Evolutionary conservation across 2,113 vertebrate genomes (phyloP).

Genomic region (Riparia riparia): DNA sequence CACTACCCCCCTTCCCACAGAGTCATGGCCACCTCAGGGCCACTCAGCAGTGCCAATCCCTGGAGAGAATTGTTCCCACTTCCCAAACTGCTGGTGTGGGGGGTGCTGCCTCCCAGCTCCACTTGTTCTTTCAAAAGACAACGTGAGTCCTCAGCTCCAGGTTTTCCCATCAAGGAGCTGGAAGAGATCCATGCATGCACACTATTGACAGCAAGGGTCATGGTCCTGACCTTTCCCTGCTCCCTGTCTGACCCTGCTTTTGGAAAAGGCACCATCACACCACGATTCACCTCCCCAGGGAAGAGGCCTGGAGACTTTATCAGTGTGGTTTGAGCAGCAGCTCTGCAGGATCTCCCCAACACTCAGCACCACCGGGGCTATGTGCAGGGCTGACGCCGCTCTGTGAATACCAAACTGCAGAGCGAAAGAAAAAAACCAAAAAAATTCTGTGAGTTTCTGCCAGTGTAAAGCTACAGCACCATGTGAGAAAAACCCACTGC

Average conservation of each 20-base stretch:
- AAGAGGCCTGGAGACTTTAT: not conserved
- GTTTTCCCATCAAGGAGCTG: not conserved
- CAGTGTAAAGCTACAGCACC: not conserved
- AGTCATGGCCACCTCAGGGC: rapidly evolving
- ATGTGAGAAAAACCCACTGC: not conserved
- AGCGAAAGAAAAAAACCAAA: not conserved
- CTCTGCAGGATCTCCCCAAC: not conserved
- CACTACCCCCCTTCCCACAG: not conserved
- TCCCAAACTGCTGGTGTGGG: not conserved
- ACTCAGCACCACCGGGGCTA: not conserved
- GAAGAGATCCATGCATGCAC: not conserved
- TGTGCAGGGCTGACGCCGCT: rapidly evolving
- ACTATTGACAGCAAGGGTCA: not conserved
- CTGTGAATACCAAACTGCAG: not conserved
- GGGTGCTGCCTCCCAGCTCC: not conserved
- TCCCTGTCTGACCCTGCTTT: not conserved
- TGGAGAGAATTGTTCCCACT: not conserved
- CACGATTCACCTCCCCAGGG: not conserved
- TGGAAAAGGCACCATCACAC: not conserved
- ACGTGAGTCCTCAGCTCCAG: not conserved
- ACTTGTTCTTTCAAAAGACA: not conserved
- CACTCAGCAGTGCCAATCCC: not conserved
- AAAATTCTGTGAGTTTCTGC: not conserved
- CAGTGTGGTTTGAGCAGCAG: not conserved
- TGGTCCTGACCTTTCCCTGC: not conserved